Conservation (phyloP, 2,113 vertebrate species). For the Oophaga pumilio region DNA sequence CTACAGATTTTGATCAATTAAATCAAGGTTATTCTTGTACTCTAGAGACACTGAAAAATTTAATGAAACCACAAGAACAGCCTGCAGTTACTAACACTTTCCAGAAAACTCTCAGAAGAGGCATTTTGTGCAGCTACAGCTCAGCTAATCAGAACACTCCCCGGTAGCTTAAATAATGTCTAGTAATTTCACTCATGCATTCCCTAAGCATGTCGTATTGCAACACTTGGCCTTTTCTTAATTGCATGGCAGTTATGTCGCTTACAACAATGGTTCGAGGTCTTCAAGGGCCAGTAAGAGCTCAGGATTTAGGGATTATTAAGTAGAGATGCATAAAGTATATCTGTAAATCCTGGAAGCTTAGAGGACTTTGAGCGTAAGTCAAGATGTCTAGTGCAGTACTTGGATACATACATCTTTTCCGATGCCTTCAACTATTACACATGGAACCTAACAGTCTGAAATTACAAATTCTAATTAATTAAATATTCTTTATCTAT, state of each 20-base stretch:
- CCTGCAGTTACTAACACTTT: slow-evolving; percentile 28
- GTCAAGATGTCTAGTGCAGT: neutral
- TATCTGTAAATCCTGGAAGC: slow-evolving; percentile 18
- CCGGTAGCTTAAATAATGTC: slow-evolving; percentile 38
- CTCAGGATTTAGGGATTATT: slow-evolving; percentile 11
- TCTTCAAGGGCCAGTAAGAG: slow-evolving; percentile 7
- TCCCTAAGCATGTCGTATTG: slow-evolving; percentile 32
- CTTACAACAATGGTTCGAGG: slow-evolving; percentile 26
- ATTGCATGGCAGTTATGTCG: slow-evolving; percentile 3
- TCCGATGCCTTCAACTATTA: neutral
- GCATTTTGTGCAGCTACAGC: slow-evolving; percentile 28
- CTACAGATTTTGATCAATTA: slow-evolving; percentile 46
- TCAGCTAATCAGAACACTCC: slow-evolving; percentile 41
- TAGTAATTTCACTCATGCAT: slow-evolving; percentile 42
- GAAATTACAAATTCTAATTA: neutral
- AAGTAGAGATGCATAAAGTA: neutral
- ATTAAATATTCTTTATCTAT: neutral
- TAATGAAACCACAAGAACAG: slow-evolving; percentile 45
- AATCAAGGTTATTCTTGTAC: slow-evolving; percentile 51
- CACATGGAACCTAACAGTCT: neutral
- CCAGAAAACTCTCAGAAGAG: slow-evolving; percentile 37
- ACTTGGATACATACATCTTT: neutral
- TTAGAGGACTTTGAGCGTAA: neutral
- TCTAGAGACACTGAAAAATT: slow-evolving; percentile 9
- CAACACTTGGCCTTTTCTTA: slow-evolving; percentile 44